These are phyloP conservation scores for Smittia sp. DNA, from an alignment of 2,888 invertebrate genomes.

Conservation along the genomic window DNA sequence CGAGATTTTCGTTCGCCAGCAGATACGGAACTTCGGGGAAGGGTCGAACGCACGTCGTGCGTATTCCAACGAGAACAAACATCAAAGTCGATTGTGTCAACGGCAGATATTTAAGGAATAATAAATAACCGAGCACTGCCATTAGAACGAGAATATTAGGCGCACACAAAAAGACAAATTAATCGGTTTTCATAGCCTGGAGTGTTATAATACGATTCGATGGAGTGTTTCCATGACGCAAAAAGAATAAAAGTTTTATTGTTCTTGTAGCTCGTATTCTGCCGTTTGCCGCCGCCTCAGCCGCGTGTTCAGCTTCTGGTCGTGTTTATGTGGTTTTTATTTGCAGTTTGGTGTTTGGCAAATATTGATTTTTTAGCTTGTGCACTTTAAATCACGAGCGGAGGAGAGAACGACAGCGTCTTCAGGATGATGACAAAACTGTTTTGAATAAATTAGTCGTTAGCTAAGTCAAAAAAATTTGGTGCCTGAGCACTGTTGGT, in stretches of 20 bases:
- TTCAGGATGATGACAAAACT: background rate
- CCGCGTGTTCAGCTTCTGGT: background rate
- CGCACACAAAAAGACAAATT: conserved; percentile 40
- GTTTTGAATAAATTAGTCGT: background rate
- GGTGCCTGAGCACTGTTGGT: too few species aligned
- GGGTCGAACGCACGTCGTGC: background rate
- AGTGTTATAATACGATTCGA: conserved; percentile 42
- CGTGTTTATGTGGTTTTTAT: conserved; percentile 16
- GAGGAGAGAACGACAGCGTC: too few species aligned
- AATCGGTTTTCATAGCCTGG: conserved; percentile 41
- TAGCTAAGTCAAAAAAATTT: too few species aligned
- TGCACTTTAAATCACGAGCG: too few species aligned
- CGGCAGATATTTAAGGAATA: conserved; percentile 36
- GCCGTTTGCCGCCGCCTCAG: background rate
- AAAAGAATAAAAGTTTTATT: conserved; percentile 41
- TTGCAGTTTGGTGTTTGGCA: background rate
- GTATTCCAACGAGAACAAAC: conserved; percentile 30
- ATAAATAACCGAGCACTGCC: conserved; percentile 30
- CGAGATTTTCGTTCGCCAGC: background rate
- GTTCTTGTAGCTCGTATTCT: conserved; percentile 29
- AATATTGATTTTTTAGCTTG: background rate
- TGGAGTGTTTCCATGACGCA: conserved; percentile 38
- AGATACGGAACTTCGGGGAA: background rate
- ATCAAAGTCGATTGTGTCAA: conserved; percentile 41
- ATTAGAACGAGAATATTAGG: background rate